A percentile compares a stretch with the other conserved stretches of the same genome.
These are phyloP conservation scores for Allophyes oxyacanthae DNA, from an alignment of 2,888 invertebrate genomes.

Conservation along the genomic window DNA sequence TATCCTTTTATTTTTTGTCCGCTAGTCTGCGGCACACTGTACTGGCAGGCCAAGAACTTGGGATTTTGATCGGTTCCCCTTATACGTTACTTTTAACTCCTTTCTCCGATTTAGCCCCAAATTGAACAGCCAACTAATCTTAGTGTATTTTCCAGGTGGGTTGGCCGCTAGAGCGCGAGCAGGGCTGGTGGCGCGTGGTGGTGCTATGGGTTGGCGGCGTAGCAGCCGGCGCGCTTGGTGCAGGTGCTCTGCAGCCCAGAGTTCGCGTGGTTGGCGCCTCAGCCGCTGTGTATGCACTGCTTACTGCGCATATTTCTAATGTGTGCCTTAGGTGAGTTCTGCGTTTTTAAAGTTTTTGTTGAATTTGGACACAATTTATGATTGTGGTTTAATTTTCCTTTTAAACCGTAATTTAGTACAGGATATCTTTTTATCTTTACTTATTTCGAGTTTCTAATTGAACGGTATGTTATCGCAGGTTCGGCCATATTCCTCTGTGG, in stretches of 20 bases:
- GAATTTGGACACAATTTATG: neutral
- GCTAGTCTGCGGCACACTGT: too few species aligned
- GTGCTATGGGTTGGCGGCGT: conserved; percentile 93
- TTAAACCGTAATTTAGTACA: too few species aligned
- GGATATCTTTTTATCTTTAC: too few species aligned
- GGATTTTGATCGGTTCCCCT: too few species aligned
- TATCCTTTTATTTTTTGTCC: too few species aligned
- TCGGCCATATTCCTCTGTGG: conserved; percentile 83
- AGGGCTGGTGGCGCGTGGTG: conserved; percentile 92
- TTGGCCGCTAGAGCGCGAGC: conserved; percentile 91
- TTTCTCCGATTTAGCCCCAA: too few species aligned
- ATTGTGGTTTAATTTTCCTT: too few species aligned
- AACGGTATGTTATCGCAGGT: conserved; percentile 60
- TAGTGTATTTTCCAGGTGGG: conserved; percentile 77
- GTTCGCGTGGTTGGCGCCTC: conserved; percentile 96
- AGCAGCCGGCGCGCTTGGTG: conserved; percentile 93
- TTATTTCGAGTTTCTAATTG: neutral
- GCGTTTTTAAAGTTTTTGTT: neutral
- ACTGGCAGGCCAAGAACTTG: too few species aligned
- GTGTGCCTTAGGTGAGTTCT: conserved; percentile 89
- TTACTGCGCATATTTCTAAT: conserved; percentile 96
- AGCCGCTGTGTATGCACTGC: conserved; percentile 96
- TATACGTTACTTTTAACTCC: too few species aligned
- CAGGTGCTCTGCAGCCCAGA: conserved; percentile 92
- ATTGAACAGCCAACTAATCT: neutral